Percentiles rank a stretch among this genome's conserved stretches.
phyloP scores from a whole-genome alignment of 2,113 vertebrate species.

The Laterallus jamaicensis region DNA sequence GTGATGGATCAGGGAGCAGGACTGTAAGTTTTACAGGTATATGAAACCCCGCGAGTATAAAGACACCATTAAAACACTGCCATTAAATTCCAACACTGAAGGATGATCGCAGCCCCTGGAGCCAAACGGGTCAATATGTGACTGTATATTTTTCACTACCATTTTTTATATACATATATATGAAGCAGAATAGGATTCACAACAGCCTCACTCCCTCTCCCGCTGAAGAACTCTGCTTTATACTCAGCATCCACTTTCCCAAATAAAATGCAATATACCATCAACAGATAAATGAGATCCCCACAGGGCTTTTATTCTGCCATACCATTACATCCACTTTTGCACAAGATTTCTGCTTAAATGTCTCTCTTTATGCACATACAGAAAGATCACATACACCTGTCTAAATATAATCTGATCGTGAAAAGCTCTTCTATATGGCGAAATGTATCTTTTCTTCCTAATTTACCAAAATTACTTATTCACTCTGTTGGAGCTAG shows the following conservation, averaged over 20 bases:
- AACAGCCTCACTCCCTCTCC: neutral
- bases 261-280: conserved; percentile 44
- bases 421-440: conserved; percentile 5
- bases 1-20: conserved; percentile 55
- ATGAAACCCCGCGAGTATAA: neutral
- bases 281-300: conserved; percentile 55
- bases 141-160: conserved; percentile 53
- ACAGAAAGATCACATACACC: conserved; percentile 46
- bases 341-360: conserved; percentile 55
- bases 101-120: conserved; percentile 18
- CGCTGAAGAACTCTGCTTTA: conserved; percentile 30
- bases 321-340: conserved; percentile 18
- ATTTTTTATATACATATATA: conserved; percentile 28
- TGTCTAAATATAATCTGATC: conserved; percentile 52
- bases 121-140: conserved; percentile 49
- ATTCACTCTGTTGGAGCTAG: neutral
- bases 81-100: conserved; percentile 49
- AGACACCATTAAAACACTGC: conserved; percentile 62
- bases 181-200: conserved; percentile 9
- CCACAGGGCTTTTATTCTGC: conserved; percentile 49
- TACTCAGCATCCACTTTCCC: neutral
- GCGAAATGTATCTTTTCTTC: conserved; percentile 13
- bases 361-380: conserved; percentile 44
- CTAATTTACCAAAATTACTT: conserved; percentile 54
- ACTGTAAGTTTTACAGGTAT: conserved; percentile 60